Evolutionary conservation across 1,140 invertebrate genomes (phyloP), one percentile per base, ranked within the genome.

Genomic region (Conopomorpha cramerella): DNA sequence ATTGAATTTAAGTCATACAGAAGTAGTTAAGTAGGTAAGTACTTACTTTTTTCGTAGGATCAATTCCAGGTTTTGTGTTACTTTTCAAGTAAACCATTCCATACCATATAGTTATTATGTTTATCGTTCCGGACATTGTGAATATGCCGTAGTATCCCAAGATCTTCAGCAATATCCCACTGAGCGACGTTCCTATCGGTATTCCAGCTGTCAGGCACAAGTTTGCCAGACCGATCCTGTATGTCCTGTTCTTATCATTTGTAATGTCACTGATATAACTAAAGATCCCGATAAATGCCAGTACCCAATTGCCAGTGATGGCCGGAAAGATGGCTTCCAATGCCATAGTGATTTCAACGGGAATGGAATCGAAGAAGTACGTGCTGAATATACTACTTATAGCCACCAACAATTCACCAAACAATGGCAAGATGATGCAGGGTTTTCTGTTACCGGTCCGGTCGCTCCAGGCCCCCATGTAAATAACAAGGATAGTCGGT

Each of bases 391-490:
- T 68, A 34, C 81, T 78, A 14, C 77, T 78, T 2, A 77, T 34
- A 39, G 55, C 59, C 3, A 70, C 62, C 12, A 73, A 26, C 6
- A 74, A 52, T 47, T 84, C 82, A 13, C 82, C 82, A 26, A 80
- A 33, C 10, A 84, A 62, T 6, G 81, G 81, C 16, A 82, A 30
- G 2, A 83, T 34, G 26, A 84, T 80, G 38, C 78, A 82, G 3
- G 83, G 49, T 66, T 86, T 86, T 39, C 85, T 55, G 31, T 79
- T 76, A 8, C 81, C 78, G 7, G 82, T 77, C 29, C 74, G 60
- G 43, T 84, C 83, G 46, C 82, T 84, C 82, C 83, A 81, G 11
- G 82, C 80, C 39, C 86, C 82, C 55, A 86, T 62, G 55, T 84
- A 78, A 37, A 84, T 61, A 2, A 84, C 72, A 12, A 85, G 50